These are phyloP conservation scores for Uria lomvia DNA, from an alignment of 2,113 vertebrate species.

Conservation along the genomic window DNA sequence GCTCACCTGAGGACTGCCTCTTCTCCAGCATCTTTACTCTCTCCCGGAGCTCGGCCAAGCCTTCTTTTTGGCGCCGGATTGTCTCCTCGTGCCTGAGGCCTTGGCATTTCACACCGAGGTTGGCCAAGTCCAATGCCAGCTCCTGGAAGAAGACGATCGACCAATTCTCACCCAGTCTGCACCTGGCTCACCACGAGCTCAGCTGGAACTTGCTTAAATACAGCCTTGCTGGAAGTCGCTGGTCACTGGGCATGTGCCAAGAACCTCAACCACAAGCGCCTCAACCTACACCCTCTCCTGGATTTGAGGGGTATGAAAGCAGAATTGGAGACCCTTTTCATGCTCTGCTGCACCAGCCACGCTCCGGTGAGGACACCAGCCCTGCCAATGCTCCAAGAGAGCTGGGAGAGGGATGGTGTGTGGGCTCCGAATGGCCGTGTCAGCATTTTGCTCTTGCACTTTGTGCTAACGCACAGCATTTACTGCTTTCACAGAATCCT, in stretches of 20 bases:
- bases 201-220: neutral
- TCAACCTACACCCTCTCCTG: neutral
- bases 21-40: constrained; percentile 69
- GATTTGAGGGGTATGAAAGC: neutral
- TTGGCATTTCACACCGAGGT: constrained; percentile 65
- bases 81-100: constrained; percentile 74
- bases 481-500: too few relatives aligned
- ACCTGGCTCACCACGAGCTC: neutral
- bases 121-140: constrained; percentile 19
- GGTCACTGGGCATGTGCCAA: neutral
- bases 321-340: neutral
- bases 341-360: neutral
- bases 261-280: neutral
- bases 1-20: constrained; percentile 19
- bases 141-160: neutral
- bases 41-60: constrained; percentile 66
- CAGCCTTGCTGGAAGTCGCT: neutral
- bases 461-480: neutral
- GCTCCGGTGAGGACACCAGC: neutral
- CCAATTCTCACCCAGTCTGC: neutral
- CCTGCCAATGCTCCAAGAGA: neutral
- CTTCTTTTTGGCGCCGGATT: constrained; percentile 73
- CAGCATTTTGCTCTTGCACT: rapidly evolving
- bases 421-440: rapidly evolving
- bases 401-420: rapidly evolving